A percentile compares a stretch with the other conserved stretches of the same genome.
Evolutionary conservation across 2,113 vertebrate genomes (phyloP).

Genomic region (Hippocampus zosterae): DNA sequence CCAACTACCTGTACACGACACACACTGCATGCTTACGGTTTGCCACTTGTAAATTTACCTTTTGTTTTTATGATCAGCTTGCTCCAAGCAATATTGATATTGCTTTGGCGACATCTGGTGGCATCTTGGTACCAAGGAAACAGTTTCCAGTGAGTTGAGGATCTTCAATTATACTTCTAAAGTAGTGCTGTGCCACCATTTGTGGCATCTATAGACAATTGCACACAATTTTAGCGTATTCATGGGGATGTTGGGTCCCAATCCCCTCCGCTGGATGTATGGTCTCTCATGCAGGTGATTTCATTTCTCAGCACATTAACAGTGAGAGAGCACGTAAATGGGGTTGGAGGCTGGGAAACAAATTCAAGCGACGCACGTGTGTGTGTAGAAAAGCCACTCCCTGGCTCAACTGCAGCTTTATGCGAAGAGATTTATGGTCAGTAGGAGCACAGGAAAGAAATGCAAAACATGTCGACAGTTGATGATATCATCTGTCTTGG

Average conservation of each 20-base stretch:
- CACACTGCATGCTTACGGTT: too few relatives aligned
- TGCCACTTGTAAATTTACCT: too few relatives aligned
- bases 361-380: neutral
- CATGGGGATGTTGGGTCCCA: too few relatives aligned
- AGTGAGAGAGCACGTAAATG: slow-evolving; percentile 29
- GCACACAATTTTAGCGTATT: too few relatives aligned
- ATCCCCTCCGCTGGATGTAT: too few relatives aligned
- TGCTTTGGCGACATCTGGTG: too few relatives aligned
- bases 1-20: too few relatives aligned
- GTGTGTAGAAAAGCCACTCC: slow-evolving; percentile 1
- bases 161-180: too few relatives aligned
- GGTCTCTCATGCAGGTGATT: slow-evolving; percentile 28
- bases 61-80: too few relatives aligned
- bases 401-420: neutral
- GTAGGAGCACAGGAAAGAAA: slow-evolving; percentile 5
- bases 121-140: too few relatives aligned
- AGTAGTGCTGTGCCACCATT: neutral
- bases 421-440: slow-evolving; percentile 1
- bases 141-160: too few relatives aligned
- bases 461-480: neutral
- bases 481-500: slow-evolving; percentile 12
- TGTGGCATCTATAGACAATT: neutral
- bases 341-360: neutral
- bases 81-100: too few relatives aligned
- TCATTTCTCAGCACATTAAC: slow-evolving; percentile 29